phyloP scores from a whole-genome alignment of 2,888 invertebrate species.

The Baronia brevicornis region DNA sequence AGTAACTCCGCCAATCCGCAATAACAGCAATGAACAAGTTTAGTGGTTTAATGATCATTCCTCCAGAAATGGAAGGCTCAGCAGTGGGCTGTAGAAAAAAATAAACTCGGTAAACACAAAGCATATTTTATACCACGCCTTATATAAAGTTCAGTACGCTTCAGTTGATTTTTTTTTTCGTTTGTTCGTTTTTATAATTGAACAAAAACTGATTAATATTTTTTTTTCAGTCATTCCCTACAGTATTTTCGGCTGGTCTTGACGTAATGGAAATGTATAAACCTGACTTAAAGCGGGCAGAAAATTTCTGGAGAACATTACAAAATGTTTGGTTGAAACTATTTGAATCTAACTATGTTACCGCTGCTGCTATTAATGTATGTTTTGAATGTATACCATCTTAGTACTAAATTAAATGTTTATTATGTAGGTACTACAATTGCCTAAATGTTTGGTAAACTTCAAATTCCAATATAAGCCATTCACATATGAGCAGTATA shows the following conservation, averaged over 20 bases:
- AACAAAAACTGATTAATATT: background rate
- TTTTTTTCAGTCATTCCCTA: constrained; percentile 64
- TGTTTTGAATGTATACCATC: constrained; percentile 17
- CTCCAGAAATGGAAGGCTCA: no score
- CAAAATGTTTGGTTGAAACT: constrained; percentile 83
- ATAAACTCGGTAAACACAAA: no score
- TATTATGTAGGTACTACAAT: background rate
- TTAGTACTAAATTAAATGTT: background rate
- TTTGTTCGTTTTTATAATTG: background rate
- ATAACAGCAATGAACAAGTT: no score
- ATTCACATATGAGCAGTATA: no score
- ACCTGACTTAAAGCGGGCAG: constrained; percentile 74
- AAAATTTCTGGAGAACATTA: constrained; percentile 79
- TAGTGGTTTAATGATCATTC: no score
- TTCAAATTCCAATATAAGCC: no score
- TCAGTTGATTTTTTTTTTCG: background rate
- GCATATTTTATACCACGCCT: no score
- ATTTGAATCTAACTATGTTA: constrained; percentile 77
- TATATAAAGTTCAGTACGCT: no score
- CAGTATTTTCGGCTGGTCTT: constrained; percentile 83
- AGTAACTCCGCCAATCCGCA: no score
- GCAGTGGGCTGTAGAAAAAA: no score
- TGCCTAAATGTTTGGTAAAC: no score
- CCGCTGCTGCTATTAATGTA: constrained; percentile 85
- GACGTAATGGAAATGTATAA: constrained; percentile 87